Evolutionary conservation across 2,113 vertebrate genomes (phyloP).

Genomic region (Anhinga rufa): DNA sequence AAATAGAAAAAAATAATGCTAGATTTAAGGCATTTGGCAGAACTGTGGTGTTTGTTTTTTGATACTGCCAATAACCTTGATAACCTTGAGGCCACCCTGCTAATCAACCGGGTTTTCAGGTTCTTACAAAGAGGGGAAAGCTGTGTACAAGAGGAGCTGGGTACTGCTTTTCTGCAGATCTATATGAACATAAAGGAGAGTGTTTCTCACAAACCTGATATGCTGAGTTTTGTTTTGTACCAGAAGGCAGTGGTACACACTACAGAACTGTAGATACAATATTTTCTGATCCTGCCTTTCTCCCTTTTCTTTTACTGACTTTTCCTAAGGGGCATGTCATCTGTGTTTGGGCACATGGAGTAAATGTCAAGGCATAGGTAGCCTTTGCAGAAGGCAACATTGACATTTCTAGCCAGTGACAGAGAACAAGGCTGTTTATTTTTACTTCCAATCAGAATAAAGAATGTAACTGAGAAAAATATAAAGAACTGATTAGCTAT

Average conservation of each 20-base stretch:
- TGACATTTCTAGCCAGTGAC: not conserved
- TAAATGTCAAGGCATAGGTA: not conserved
- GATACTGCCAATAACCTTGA: not conserved
- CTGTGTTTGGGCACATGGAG: not conserved
- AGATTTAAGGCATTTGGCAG: not conserved
- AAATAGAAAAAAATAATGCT: not conserved
- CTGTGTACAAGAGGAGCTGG: not conserved
- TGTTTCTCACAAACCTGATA: not conserved
- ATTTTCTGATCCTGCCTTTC: not conserved
- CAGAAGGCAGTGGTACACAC: not conserved
- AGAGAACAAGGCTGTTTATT: not conserved
- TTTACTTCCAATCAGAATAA: not conserved
- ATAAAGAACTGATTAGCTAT: not conserved
- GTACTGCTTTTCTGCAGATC: not conserved
- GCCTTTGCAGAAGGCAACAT: not conserved
- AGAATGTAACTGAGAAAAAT: not conserved
- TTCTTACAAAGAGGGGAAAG: not conserved
- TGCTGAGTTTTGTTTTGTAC: not conserved
- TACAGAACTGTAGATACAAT: not conserved
- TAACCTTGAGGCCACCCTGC: not conserved
- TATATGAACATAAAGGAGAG: not conserved
- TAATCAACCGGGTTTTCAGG: not conserved
- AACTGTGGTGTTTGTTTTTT: not conserved
- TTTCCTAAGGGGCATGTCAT: not conserved
- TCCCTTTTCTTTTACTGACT: not conserved